Base-by-base conservation (phyloP, 2,113 vertebrate genomes). In the Anolis carolinensis region DNA sequence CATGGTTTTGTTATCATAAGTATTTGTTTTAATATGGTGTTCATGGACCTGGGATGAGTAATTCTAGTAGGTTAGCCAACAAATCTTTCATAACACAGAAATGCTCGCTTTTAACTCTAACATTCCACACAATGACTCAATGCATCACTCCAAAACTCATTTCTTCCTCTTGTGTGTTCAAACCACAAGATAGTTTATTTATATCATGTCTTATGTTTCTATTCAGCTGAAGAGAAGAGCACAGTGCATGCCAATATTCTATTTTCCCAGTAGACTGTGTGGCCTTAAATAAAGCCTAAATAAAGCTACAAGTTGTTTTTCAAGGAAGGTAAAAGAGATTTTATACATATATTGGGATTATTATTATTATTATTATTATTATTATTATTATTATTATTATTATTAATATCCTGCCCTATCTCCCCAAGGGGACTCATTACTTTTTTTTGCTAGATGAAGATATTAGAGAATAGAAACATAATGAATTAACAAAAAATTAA, bases 341-440 rank as follows among this genome's bases (percentile, higher is more conserved):
- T 81, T 82, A n/a, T 25, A 84, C 21, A n/a, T 85, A 93, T 91
- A 89, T 59, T 59, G 68, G 59, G 87, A 32, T 34, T 87, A 84
- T 76, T 70, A 39, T 68, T 78, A 87, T 34, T 79, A 77, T n/a
- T n/a, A n/a, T n/a, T n/a, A n/a, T n/a, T n/a, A n/a, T n/a, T n/a
- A n/a, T n/a, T n/a, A n/a, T n/a, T n/a, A n/a, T n/a, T n/a, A n/a
- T n/a, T n/a, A n/a, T n/a, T n/a, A n/a, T n/a, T n/a, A n/a, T n/a
- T n/a, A n/a, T n/a, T n/a, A n/a, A n/a, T n/a, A n/a, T n/a, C n/a
- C n/a, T n/a, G n/a, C n/a, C n/a, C n/a, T n/a, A n/a, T n/a, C n/a
- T n/a, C n/a, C n/a, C n/a, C n/a, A n/a, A n/a, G n/a, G n/a, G n/a
- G n/a, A n/a, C n/a, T n/a, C n/a, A n/a, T n/a, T n/a, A n/a, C n/a